Percentiles rank a stretch among this genome's conserved stretches.
Evolutionary conservation across 2,888 invertebrate genomes (phyloP).

Genomic region (Tiliacea aurago): DNA sequence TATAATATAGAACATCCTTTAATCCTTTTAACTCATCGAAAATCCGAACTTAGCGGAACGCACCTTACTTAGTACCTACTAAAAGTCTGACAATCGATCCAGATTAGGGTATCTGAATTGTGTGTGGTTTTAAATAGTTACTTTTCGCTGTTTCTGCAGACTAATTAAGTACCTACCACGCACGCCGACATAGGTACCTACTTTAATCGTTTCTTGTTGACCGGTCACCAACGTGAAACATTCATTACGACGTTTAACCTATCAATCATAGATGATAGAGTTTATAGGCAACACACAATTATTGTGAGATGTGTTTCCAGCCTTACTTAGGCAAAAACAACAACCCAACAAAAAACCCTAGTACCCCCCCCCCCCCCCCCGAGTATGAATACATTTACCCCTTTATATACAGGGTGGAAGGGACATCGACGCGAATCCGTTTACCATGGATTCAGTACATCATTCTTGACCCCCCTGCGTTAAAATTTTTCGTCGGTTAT

Average conservation of each 20-base stretch:
- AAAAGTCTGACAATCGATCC: neutral
- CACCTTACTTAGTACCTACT: no score
- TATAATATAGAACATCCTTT: no score
- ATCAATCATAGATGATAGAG: neutral
- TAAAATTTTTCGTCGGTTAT: no score
- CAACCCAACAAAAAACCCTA: no score
- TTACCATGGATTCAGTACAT: no score
- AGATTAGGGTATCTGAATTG: neutral
- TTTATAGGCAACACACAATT: neutral
- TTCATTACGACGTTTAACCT: neutral
- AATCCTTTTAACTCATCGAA: no score
- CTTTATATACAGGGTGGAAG: no score
- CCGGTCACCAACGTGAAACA: constrained; percentile 1
- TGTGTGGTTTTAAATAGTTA: neutral
- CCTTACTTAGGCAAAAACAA: neutral
- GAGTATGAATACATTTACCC: no score
- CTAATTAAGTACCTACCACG: neutral
- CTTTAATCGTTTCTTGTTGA: neutral
- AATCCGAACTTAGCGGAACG: no score
- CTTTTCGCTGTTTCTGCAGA: neutral
- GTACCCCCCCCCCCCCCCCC: no score
- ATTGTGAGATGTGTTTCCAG: neutral
- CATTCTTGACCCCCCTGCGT: no score
- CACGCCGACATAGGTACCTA: neutral
- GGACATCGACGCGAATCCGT: no score